Conservation (phyloP, 2,113 vertebrate genomes). For the Melierax canorus region DNA sequence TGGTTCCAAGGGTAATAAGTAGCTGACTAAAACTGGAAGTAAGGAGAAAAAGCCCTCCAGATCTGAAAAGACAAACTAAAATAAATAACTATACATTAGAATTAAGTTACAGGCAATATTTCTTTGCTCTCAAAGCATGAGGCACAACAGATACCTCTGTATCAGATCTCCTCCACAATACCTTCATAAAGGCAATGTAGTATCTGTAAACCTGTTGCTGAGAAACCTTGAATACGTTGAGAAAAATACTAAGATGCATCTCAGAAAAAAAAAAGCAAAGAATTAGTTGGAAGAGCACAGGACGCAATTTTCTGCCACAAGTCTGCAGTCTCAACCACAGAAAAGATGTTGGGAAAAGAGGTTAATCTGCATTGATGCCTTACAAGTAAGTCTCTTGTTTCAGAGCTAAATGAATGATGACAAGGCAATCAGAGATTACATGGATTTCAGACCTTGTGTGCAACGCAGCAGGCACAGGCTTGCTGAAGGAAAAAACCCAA, state of each 20-base stretch:
- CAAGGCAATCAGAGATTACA: not conserved
- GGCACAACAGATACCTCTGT: not conserved
- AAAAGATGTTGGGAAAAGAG: not conserved
- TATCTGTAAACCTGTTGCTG: not conserved
- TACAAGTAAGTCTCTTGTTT: too few species aligned
- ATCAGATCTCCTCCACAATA: not conserved
- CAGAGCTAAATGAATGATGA: not conserved
- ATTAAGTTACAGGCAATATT: not conserved
- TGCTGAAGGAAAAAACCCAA: not conserved
- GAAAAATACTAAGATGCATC: not conserved
- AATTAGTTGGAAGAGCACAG: not conserved
- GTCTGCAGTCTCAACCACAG: not conserved
- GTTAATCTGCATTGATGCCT: not conserved
- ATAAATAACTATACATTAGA: not conserved
- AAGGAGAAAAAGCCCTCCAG: not conserved
- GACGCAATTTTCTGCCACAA: not conserved
- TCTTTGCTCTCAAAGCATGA: not conserved
- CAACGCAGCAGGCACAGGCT: not conserved
- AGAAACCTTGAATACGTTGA: not conserved
- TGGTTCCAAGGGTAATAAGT: rapidly evolving
- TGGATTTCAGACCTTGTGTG: not conserved
- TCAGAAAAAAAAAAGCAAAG: not conserved
- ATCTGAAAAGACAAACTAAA: not conserved
- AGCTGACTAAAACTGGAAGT: rapidly evolving
- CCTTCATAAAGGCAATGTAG: rapidly evolving